Percentiles rank a stretch among this genome's conserved stretches.
These are phyloP conservation scores for Perodicticus potto DNA, from an alignment of 2,797 vertebrate species.

Conservation along the genomic window DNA sequence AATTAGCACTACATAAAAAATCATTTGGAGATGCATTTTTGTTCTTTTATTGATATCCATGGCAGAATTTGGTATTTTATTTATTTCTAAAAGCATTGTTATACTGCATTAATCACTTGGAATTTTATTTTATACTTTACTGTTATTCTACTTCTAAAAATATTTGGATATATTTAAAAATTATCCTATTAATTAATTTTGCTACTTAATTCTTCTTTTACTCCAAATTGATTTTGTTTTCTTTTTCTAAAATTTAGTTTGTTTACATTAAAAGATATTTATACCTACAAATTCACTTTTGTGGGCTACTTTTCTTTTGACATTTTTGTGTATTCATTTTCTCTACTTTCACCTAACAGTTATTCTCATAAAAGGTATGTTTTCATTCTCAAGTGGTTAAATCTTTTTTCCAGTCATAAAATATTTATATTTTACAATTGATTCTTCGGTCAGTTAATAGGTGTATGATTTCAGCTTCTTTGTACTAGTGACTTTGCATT, in stretches of 20 bases:
- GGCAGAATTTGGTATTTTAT: conserved; percentile 8
- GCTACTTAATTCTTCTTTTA: background rate
- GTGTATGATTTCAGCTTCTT: background rate
- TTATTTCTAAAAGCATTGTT: background rate
- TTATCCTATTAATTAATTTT: conserved; percentile 27
- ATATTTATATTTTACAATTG: background rate
- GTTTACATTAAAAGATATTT: background rate
- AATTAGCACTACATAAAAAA: background rate
- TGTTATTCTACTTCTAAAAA: conserved; percentile 7
- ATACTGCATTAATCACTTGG: background rate
- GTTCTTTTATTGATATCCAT: background rate
- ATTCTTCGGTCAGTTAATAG: background rate
- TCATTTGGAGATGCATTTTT: background rate
- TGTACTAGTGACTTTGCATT: background rate
- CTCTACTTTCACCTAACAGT: background rate
- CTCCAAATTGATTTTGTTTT: background rate
- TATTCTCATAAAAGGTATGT: background rate
- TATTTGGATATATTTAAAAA: background rate
- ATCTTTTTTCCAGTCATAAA: conserved; percentile 38
- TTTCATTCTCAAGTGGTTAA: background rate
- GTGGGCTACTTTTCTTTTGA: background rate
- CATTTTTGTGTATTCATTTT: background rate
- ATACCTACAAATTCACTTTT: background rate
- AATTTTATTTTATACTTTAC: background rate
- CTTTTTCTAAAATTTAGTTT: background rate